These are phyloP conservation scores for Electrona antarctica DNA, from an alignment of 2,113 vertebrate genomes.

Conservation along the genomic window DNA sequence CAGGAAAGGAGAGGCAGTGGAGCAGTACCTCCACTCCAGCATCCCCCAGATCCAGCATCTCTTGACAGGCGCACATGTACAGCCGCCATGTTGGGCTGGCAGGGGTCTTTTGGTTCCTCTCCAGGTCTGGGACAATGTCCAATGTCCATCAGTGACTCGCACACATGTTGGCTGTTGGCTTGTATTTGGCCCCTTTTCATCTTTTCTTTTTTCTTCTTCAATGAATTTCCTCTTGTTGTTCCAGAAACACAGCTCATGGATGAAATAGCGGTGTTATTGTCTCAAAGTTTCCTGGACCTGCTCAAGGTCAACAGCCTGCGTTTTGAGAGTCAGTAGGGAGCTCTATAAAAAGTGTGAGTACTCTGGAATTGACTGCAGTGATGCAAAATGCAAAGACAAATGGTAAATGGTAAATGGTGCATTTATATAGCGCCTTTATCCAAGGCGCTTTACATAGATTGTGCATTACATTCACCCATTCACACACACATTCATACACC, in stretches of 20 bases:
- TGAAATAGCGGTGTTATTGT: conserved; percentile 67
- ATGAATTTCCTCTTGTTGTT: conserved; percentile 70
- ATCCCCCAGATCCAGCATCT: conserved; percentile 26
- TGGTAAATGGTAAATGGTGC: too few species aligned
- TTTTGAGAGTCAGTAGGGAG: conserved; percentile 38
- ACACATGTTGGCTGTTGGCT: conserved; percentile 48
- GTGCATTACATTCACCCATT: too few species aligned
- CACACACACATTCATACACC: too few species aligned
- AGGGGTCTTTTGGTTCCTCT: conserved; percentile 56
- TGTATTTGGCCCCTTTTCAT: conserved; percentile 53
- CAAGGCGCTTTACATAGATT: too few species aligned
- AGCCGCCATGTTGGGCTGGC: not conserved
- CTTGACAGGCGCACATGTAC: conserved; percentile 15
- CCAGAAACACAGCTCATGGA: conserved; percentile 57
- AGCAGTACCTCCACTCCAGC: conserved; percentile 32
- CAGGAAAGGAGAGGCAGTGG: conserved; percentile 24
- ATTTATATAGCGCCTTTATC: too few species aligned
- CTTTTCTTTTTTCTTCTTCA: conserved; percentile 30
- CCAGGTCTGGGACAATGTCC: conserved; percentile 63
- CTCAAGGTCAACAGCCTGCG: conserved; percentile 55
- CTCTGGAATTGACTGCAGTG: conserved; percentile 53
- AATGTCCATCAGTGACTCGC: conserved; percentile 68
- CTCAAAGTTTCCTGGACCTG: conserved; percentile 76
- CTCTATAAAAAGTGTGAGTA: conserved; percentile 36
- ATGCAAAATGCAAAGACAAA: conserved; percentile 59